Percentiles rank a stretch among this genome's conserved stretches.
phyloP scores from a whole-genome alignment of 2,888 invertebrate species.

The Synanthedon myopaeformis region DNA sequence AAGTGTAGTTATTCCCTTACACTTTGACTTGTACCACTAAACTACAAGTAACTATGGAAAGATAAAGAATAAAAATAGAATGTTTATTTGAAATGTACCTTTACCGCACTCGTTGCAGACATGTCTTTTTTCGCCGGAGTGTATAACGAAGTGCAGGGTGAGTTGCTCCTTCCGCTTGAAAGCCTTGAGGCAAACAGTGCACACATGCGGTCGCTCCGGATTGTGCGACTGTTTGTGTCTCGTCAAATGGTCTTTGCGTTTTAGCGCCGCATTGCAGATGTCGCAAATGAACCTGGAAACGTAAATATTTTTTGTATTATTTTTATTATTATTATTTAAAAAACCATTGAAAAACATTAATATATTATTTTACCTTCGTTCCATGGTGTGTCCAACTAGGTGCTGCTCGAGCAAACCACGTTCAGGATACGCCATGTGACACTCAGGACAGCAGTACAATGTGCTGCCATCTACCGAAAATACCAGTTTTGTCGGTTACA shows the following conservation, averaged over 20 bases:
- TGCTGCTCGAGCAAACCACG: constrained; percentile 86
- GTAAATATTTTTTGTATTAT: not conserved
- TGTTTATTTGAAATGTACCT: constrained; percentile 46
- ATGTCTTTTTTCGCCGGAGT: constrained; percentile 89
- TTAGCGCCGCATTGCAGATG: constrained; percentile 88
- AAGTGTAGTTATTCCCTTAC: too few species aligned
- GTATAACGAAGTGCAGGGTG: constrained; percentile 89
- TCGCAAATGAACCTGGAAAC: constrained; percentile 81
- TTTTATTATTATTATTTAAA: too few species aligned
- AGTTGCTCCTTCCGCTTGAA: constrained; percentile 91
- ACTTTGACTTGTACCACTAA: not conserved
- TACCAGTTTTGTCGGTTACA: too few species aligned
- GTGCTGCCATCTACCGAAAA: constrained; percentile 78
- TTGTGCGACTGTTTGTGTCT: constrained; percentile 90
- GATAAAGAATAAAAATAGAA: too few species aligned
- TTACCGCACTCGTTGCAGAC: constrained; percentile 90
- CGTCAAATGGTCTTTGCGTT: constrained; percentile 88
- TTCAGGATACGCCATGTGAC: constrained; percentile 91
- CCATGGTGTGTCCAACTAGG: constrained; percentile 87
- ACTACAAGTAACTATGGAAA: not conserved
- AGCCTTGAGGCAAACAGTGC: constrained; percentile 88
- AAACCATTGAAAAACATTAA: too few species aligned
- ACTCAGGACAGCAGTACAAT: constrained; percentile 87
- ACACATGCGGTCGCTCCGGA: constrained; percentile 89
- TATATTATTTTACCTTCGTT: constrained; percentile 66